These are phyloP conservation scores for Montipora capricornis DNA, from an alignment of 64 coral and sea anemone species.

Conservation along the genomic window DNA sequence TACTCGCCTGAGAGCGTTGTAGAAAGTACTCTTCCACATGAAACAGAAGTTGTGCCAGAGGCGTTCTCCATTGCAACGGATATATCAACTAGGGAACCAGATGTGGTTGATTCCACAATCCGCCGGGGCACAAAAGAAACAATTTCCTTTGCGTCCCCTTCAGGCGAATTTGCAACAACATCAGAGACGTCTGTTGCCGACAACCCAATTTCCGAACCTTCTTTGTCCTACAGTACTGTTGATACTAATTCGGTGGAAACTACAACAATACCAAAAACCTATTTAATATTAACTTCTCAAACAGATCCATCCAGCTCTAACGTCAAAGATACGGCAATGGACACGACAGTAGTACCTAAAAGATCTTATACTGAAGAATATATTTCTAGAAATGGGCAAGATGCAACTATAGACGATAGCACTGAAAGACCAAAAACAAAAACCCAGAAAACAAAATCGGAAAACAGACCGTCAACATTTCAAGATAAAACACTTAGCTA, in stretches of 20 bases:
- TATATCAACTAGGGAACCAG: neutral
- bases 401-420: neutral
- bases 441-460: neutral
- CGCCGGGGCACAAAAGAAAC: neutral
- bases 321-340: neutral
- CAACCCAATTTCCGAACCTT: neutral
- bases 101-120: neutral
- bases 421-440: neutral
- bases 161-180: neutral
- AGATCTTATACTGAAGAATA: too few relatives aligned
- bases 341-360: neutral
- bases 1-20: neutral
- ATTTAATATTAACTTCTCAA: neutral
- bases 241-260: neutral
- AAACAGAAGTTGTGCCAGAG: neutral
- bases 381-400: neutral
- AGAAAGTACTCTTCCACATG: neutral
- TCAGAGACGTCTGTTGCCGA: neutral
- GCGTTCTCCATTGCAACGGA: neutral
- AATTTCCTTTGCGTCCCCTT: neutral
- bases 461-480: neutral
- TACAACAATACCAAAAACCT: neutral
- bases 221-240: neutral
- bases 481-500: neutral
- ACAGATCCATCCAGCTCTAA: neutral